Conservation (phyloP, 2,797 vertebrate genomes). For the Eupleurogrammus muticus region DNA sequence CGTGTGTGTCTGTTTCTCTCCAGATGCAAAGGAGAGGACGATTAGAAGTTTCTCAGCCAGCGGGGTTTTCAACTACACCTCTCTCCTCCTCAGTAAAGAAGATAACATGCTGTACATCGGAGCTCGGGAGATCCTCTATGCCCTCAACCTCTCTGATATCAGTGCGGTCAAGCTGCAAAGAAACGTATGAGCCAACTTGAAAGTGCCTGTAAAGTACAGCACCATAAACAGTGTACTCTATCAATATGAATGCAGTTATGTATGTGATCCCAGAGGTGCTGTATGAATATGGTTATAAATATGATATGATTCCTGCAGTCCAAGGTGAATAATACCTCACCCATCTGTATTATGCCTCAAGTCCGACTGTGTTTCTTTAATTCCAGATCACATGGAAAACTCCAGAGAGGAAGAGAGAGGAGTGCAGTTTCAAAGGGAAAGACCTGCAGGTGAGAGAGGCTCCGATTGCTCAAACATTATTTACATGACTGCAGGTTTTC, state of each 20-base stretch:
- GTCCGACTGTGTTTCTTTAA: conserved; percentile 47
- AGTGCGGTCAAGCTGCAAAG: conserved; percentile 77
- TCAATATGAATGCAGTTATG: conserved; percentile 39
- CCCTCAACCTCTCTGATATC: conserved; percentile 87
- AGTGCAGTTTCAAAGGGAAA: conserved; percentile 98
- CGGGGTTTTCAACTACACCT: conserved; percentile 88
- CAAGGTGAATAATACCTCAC: conserved; percentile 19
- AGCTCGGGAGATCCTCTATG: conserved; percentile 89
- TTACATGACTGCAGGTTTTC: conserved; percentile 30
- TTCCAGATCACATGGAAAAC: conserved; percentile 91
- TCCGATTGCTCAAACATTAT: conserved; percentile 28
- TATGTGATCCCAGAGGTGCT: conserved; percentile 20
- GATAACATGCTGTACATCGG: conserved; percentile 89
- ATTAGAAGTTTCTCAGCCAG: conserved; percentile 84
- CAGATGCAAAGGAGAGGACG: conserved; percentile 85
- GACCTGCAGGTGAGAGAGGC: conserved; percentile 87
- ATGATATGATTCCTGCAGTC: conserved; percentile 16
- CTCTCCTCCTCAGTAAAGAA: conserved; percentile 90
- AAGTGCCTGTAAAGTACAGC: conserved; percentile 22
- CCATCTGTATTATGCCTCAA: conserved; percentile 21
- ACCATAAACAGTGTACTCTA: conserved; percentile 9
- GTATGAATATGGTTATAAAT: conserved; percentile 37
- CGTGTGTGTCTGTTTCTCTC: conserved; percentile 38
- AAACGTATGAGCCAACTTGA: conserved; percentile 76
- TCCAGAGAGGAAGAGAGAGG: conserved; percentile 88